Evolutionary conservation across 1,140 invertebrate genomes (phyloP).

Genomic region (Pantala flavescens): DNA sequence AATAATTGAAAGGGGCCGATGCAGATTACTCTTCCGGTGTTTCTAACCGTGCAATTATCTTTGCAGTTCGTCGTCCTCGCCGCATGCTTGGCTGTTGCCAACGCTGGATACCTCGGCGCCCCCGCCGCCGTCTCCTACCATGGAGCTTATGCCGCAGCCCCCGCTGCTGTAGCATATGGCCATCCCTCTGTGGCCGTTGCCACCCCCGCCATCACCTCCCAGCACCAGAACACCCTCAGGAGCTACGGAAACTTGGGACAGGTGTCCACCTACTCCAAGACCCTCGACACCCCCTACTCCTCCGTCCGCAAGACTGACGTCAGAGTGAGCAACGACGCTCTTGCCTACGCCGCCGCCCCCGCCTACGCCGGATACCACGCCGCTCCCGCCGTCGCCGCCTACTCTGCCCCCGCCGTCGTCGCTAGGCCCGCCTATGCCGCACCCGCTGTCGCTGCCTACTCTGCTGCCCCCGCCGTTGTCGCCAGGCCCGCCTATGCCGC

Average conservation of each 20-base stretch:
- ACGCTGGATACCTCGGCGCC: conserved; percentile 19
- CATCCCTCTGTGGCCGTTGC: conserved; percentile 22
- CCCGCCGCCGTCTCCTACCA: conserved; percentile 22
- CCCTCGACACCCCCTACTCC: conserved; percentile 55
- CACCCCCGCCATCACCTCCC: conserved; percentile 45
- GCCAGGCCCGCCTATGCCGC: conserved; percentile 12
- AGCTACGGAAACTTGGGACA: conserved; percentile 50
- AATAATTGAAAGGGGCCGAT: no score
- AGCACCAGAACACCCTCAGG: conserved; percentile 48
- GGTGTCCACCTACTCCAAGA: conserved; percentile 50
- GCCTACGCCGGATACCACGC: conserved; percentile 22
- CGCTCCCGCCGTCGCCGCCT: conserved; percentile 27
- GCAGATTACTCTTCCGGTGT: no score
- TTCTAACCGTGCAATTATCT: not conserved
- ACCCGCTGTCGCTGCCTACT: conserved; percentile 17
- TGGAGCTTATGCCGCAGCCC: conserved; percentile 18
- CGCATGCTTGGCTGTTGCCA: conserved; percentile 21
- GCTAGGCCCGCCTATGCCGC: conserved; percentile 22
- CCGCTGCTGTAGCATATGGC: conserved; percentile 12
- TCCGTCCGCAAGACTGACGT: conserved; percentile 51
- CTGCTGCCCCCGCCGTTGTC: conserved; percentile 2
- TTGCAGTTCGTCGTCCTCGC: conserved; percentile 22
- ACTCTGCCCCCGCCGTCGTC: conserved; percentile 53
- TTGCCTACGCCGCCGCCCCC: conserved; percentile 29
- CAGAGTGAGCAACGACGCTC: conserved; percentile 49